Evolutionary conservation across 2,113 vertebrate species (phyloP).

Genomic region (pig (Sus scrofa)): DNA sequence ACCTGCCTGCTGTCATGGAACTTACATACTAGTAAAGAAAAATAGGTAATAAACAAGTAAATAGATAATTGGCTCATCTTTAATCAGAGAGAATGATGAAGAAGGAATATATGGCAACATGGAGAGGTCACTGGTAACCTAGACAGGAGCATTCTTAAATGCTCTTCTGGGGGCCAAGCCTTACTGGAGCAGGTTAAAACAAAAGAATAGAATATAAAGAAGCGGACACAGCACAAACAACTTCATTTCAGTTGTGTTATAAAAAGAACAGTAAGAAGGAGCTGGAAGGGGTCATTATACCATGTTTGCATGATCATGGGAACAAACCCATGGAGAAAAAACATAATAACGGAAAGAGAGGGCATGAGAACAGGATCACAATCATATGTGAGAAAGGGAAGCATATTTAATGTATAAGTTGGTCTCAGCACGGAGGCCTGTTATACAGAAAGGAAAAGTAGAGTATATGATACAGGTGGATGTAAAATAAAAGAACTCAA

Average conservation of each 20-base stretch:
- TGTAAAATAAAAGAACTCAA: neutral
- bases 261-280: neutral
- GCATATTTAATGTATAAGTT: neutral
- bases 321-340: neutral
- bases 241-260: neutral
- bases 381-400: neutral
- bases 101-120: neutral
- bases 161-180: conserved; percentile 1
- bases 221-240: neutral
- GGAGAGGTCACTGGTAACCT: neutral
- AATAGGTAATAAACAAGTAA: neutral
- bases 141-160: conserved; percentile 44
- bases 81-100: conserved; percentile 11
- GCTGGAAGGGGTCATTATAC: neutral
- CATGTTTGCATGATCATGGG: neutral
- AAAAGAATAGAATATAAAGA: neutral
- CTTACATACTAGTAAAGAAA: neutral
- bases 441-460: neutral
- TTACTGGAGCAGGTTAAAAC: neutral
- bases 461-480: neutral
- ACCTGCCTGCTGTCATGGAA: neutral
- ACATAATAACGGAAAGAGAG: neutral
- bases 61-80: neutral
- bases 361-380: neutral
- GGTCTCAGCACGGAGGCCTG: neutral